Evolutionary conservation across 2,888 invertebrate species (phyloP).

Genomic region (Calameuta pallipes): DNA sequence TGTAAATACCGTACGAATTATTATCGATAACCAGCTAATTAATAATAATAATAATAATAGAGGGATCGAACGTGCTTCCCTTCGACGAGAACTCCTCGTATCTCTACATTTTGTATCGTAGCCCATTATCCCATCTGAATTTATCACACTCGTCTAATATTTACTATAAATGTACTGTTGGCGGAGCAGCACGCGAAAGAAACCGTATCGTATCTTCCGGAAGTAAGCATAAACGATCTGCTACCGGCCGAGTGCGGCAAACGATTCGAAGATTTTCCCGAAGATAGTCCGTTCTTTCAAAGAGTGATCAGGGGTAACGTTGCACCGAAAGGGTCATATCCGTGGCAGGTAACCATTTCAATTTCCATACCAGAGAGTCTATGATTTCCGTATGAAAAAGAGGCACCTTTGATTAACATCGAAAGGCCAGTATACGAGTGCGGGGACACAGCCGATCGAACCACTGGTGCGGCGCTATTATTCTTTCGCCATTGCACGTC

Average conservation of each 20-base stretch:
- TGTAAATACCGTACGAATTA: too few species aligned
- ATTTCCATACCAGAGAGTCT: not conserved
- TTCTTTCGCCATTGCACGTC: slow-evolving; percentile 74
- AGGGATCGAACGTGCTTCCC: too few species aligned
- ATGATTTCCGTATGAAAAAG: too few species aligned
- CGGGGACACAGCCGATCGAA: slow-evolving; percentile 70
- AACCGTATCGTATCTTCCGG: slow-evolving; percentile 25
- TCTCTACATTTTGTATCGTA: not conserved
- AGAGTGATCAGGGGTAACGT: slow-evolving; percentile 74
- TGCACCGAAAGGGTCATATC: slow-evolving; percentile 75
- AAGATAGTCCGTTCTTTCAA: slow-evolving; percentile 65
- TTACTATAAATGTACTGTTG: not conserved
- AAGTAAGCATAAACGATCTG: slow-evolving; percentile 48
- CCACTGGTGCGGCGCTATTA: slow-evolving; percentile 82
- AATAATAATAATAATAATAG: too few species aligned
- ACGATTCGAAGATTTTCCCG: slow-evolving; percentile 66
- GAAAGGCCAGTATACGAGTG: slow-evolving; percentile 74
- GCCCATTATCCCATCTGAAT: not conserved
- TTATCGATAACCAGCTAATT: too few species aligned
- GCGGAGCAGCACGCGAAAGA: slow-evolving; percentile 11
- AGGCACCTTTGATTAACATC: not conserved
- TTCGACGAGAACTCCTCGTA: too few species aligned
- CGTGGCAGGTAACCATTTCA: slow-evolving; percentile 75
- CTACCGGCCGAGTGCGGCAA: slow-evolving; percentile 69
- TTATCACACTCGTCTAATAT: not conserved